phyloP scores from a whole-genome alignment of 2,888 invertebrate species.

The Endotricha flammealis region DNA sequence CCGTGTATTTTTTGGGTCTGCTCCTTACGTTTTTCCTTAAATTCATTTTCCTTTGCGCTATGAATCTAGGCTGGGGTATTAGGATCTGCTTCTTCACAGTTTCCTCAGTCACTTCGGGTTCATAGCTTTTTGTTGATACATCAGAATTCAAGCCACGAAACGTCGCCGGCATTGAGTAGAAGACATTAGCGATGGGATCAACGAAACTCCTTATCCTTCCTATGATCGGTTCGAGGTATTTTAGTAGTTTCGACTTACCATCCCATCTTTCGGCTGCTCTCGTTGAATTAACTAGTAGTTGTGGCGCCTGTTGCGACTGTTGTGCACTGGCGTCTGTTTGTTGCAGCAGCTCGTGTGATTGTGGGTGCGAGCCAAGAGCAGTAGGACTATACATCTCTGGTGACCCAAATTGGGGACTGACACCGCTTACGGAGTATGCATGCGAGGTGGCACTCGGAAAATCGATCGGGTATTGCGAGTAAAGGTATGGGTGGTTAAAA shows the following conservation, averaged over 20 bases:
- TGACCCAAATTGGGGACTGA: conserved; percentile 68
- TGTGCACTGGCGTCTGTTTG: conserved; percentile 68
- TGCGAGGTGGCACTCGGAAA: conserved; percentile 75
- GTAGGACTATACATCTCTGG: conserved; percentile 70
- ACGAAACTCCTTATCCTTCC: conserved; percentile 54
- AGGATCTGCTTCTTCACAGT: conserved; percentile 52
- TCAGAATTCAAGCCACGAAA: conserved; percentile 63
- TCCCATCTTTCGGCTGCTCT: conserved; percentile 72
- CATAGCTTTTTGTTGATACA: conserved; percentile 47
- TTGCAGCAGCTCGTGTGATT: conserved; percentile 63
- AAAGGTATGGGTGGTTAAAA: conserved; percentile 73
- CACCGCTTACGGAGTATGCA: conserved; percentile 74
- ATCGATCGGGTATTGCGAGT: conserved; percentile 76
- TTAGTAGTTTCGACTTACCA: conserved; percentile 71
- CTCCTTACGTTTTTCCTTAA: conserved; percentile 39
- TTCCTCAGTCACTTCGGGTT: conserved; percentile 41
- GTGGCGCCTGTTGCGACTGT: conserved; percentile 72
- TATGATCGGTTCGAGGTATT: conserved; percentile 65
- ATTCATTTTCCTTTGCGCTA: conserved; percentile 64
- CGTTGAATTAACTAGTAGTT: conserved; percentile 59
- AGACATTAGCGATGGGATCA: conserved; percentile 60
- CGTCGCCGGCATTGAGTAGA: conserved; percentile 64
- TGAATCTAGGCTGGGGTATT: conserved; percentile 61
- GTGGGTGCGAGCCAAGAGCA: conserved; percentile 54
- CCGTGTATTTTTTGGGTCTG: conserved; percentile 60